A percentile compares a stretch with the other conserved stretches of the same genome.
Evolutionary conservation across 92 coral and sea anemone genomes (phyloP).

Genomic region (Heliopora coerulea): DNA sequence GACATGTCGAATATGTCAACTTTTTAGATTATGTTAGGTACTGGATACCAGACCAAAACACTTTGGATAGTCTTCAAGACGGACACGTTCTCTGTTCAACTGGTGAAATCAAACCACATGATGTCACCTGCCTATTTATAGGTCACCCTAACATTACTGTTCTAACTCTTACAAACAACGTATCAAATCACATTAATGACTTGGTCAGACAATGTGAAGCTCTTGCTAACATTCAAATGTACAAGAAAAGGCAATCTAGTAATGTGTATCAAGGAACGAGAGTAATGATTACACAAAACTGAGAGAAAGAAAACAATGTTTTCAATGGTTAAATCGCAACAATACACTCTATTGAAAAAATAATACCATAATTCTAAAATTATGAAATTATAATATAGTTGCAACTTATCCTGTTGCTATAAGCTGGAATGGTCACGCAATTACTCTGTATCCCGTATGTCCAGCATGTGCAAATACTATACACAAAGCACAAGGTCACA

Average conservation of each 20-base stretch:
- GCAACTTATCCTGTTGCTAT: constrained; percentile 31
- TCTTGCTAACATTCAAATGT: neutral
- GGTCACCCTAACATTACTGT: neutral
- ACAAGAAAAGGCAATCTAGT: neutral
- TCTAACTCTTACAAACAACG: constrained; percentile 8
- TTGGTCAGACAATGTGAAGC: neutral
- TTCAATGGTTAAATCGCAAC: constrained; percentile 48
- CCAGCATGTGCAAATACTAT: neutral
- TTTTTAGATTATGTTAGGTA: constrained; percentile 21
- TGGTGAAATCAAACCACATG: neutral
- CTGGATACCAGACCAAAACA: constrained; percentile 1
- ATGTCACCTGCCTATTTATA: neutral
- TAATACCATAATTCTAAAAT: too few relatives aligned
- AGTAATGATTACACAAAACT: constrained; percentile 31
- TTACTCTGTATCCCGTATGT: neutral
- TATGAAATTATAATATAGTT: neutral
- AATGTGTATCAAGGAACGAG: constrained; percentile 3
- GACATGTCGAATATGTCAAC: neutral
- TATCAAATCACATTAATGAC: neutral
- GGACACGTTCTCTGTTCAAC: neutral
- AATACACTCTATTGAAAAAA: neutral
- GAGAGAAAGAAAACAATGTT: constrained; percentile 24
- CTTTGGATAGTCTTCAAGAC: constrained; percentile 1
- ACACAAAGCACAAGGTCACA: constrained; percentile 31
- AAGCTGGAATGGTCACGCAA: neutral